Base-by-base conservation (phyloP, 2,113 vertebrate genomes). In the Archocentrus centrarchus region DNA sequence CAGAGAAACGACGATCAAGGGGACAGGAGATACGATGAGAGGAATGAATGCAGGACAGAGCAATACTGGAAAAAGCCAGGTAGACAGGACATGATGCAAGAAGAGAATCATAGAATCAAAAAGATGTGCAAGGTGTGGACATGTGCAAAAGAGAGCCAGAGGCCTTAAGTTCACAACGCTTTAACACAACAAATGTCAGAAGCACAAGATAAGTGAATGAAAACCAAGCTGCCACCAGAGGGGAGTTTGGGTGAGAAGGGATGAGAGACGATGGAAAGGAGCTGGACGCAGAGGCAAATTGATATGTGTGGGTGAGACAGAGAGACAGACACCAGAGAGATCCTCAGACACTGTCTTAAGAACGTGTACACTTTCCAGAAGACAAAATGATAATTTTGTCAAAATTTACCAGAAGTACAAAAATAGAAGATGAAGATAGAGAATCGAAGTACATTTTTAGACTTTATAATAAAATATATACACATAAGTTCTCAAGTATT, bases 171-270 rank as follows among this genome's bases (percentile, higher is more conserved):
- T 89, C 89, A 89, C 80, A 84, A 76, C 59, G 82, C 80, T 86
- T 81, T 81, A 84, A 86, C 82, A 84, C 73, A 89, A 88, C 80
- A 88, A 92, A 82, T 63, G 39, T 88, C 86, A 85, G 68, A 81
- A 81, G 75, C 79, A 59, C 53, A 82, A 7, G 11, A 59, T 59
- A 27, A 47, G 64, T 47, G 60, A 80, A 76, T 61, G 81, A 78
- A 85, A 79, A 77, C 57, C 9, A 20, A 81, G 64, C 83, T 7
- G 22, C 81, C 9, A 68, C 81, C 76, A 63, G 82, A 84, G 78
- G 70, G 78, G n/a, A 6, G 68, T 59, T 50, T 17, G 75, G 84
- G 84, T 80, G 70, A 90, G 78, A 90, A 24, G 77, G 82, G 22
- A 55, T 24, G 32, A 59, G 73, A 89, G 77, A 77, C 63, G 79